Evolutionary conservation across 2,888 invertebrate genomes (phyloP).

Genomic region (Hipparchia semele): DNA sequence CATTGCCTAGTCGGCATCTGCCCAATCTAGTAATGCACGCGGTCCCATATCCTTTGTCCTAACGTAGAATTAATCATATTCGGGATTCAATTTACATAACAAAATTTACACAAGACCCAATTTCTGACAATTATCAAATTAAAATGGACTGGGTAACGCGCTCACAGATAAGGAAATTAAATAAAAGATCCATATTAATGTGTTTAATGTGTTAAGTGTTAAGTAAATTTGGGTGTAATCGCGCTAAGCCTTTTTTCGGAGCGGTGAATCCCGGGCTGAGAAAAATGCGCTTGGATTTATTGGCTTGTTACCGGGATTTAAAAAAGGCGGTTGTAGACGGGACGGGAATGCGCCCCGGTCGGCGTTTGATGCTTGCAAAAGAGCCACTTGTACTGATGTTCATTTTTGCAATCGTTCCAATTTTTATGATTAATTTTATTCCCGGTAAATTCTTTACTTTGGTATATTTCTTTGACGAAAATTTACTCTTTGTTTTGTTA

Average conservation of each 20-base stretch:
- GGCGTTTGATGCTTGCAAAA: slow-evolving; percentile 65
- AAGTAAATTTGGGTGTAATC: slow-evolving; percentile 84
- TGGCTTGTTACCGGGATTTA: slow-evolving; percentile 82
- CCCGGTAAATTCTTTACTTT: slow-evolving; percentile 2
- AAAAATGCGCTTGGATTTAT: slow-evolving; percentile 81
- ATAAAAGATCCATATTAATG: slow-evolving; percentile 75
- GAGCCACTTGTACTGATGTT: slow-evolving; percentile 61
- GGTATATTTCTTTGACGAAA: no score
- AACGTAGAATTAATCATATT: slow-evolving; percentile 63
- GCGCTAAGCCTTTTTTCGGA: slow-evolving; percentile 74
- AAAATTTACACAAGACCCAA: slow-evolving; percentile 69
- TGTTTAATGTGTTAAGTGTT: slow-evolving; percentile 78
- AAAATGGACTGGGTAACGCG: slow-evolving; percentile 61
- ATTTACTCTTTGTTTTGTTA: no score
- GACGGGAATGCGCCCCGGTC: slow-evolving; percentile 64
- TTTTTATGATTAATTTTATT: slow-evolving; percentile 53
- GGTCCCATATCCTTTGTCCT: slow-evolving; percentile 52
- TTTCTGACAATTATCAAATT: slow-evolving; percentile 72
- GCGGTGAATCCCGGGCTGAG: slow-evolving; percentile 55
- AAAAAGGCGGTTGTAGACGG: slow-evolving; percentile 71
- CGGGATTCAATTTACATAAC: slow-evolving; percentile 68
- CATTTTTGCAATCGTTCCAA: slow-evolving; percentile 70
- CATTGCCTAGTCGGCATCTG: slow-evolving; percentile 37
- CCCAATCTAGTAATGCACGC: slow-evolving; percentile 56
- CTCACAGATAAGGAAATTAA: slow-evolving; percentile 70